Evolutionary conservation across 2,888 invertebrate species (phyloP), one percentile per base, ranked within the genome.

Genomic region (Flexamia atlantica): DNA sequence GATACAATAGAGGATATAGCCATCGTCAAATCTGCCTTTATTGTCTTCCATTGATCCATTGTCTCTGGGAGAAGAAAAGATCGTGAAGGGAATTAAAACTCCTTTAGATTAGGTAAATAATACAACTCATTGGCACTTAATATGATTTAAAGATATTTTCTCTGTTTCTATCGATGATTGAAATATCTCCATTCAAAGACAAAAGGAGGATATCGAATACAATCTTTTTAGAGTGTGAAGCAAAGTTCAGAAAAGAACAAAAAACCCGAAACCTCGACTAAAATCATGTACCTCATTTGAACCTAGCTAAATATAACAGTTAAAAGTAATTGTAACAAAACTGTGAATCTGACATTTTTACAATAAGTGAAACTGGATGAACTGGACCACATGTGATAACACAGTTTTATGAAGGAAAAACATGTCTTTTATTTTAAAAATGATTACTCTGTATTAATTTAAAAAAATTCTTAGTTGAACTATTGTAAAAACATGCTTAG

Each of bases 221-320:
- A 20, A 23, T 70, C 20, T 64, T 64, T 14, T 64, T 14, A 30
- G 30, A 64, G 30, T 64, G 14, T 28, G 30, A 64, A 64, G 64
- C 23, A 70, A 36, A 20, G 70, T 70, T 70, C 70, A 70, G 70
- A 70, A 30, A 20, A 40, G 40, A 70, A 36, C 70, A 70, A 70
- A 36, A 36, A 36, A 70, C 70, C 70, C 40, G 12, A 36, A 40
- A 36, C 70, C 70, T 40, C 14, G 53, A 68, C 28, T 30, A 68
- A 53, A 20, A 20, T 23, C 53, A 53, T 28, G 3, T 28, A 30
- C 64, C 64, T 17, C 20, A 30, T 7, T 30, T 14, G 4, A 28
- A 28, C 64, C 64, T 14, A 28, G 5, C 30, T 25, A 30, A 57
- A 64, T 30, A 12, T 64, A 5, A 1, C 7, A 30, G 28, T 64